Evolutionary conservation across 2,888 invertebrate species (phyloP), one percentile per base, ranked within the genome.

Genomic region (Calliphora vomitoria): DNA sequence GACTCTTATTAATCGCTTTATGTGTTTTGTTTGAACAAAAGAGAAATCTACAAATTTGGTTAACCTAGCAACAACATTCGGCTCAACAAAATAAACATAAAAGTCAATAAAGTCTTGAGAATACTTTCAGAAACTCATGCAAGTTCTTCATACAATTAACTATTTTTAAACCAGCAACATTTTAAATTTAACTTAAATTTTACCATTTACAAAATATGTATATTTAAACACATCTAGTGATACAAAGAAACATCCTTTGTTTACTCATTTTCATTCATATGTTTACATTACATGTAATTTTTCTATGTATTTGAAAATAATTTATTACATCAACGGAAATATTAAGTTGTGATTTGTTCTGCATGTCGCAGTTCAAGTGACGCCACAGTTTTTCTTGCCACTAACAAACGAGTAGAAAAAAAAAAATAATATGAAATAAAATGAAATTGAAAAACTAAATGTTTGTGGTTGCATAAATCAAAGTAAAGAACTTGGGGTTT

Each of bases 391-490:
- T 85, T 81, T 81, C 62, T 69, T n/a, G 62, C 85, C 80, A 68
- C 68, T 72, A 71, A 58, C 47, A 64, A 53, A 20, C 20, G n/a
- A 71, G 18, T 44, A 10, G 64, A 13, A 62, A 10, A 0, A 41
- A 38, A 10, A 53, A 10, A 44, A 76, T 47, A 18, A 66, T 15
- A 38, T 25, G 31, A 31, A n/a, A 76, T 50, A 55, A 83, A 71
- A 78, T 53, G 35, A 74, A 69, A 85, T 81, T 80, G 80, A 81
- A 76, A 85, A 85, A 75, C 74, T 74, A 81, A 80, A 81, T 75
- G 79, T 44, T 87, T 88, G 88, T 62, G 88, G 88, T 88, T 83
- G 82, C 87, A 88, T 88, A 88, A 88, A 88, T 88, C 88, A 88
- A 84, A 66, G 53, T 35, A 81, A 71, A 78, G 60, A 76, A 81